Evolutionary conservation across 2,113 vertebrate species (phyloP).

Genomic region (Trematocara macrostoma): DNA sequence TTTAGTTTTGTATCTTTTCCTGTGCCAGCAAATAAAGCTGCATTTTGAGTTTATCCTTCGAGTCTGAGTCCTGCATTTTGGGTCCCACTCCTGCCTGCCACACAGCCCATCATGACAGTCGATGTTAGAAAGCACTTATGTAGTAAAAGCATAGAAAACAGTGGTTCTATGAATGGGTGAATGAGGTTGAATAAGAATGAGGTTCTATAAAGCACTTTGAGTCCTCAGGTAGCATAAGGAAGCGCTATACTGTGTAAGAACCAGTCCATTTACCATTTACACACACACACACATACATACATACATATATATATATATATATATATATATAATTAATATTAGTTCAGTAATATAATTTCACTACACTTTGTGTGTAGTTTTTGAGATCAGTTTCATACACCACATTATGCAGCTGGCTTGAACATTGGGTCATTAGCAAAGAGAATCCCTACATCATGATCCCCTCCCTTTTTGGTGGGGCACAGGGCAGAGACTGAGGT

Average conservation of each 20-base stretch:
- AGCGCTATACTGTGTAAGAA: neutral
- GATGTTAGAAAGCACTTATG: neutral
- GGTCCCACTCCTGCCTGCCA: too few relatives aligned
- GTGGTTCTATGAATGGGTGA: neutral
- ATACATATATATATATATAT: too few relatives aligned
- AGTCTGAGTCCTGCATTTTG: too few relatives aligned
- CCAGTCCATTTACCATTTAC: neutral
- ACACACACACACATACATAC: neutral
- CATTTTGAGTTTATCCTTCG: too few relatives aligned
- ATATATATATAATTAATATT: neutral
- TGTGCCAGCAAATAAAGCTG: too few relatives aligned
- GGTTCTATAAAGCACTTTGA: neutral
- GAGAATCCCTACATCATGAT: constrained; percentile 3
- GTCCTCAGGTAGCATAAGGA: neutral
- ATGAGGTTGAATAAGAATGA: neutral
- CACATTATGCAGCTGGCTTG: constrained; percentile 8
- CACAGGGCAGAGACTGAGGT: constrained; percentile 40
- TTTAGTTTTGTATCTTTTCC: too few relatives aligned
- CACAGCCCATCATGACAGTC: too few relatives aligned
- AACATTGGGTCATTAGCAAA: constrained; percentile 63
- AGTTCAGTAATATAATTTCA: neutral
- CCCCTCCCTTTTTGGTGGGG: fast-evolving
- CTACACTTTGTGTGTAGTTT: neutral
- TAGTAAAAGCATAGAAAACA: neutral
- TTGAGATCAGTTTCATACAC: neutral